Evolutionary conservation across 2,888 invertebrate species (phyloP).

Genomic region (Brachylomia viminalis): DNA sequence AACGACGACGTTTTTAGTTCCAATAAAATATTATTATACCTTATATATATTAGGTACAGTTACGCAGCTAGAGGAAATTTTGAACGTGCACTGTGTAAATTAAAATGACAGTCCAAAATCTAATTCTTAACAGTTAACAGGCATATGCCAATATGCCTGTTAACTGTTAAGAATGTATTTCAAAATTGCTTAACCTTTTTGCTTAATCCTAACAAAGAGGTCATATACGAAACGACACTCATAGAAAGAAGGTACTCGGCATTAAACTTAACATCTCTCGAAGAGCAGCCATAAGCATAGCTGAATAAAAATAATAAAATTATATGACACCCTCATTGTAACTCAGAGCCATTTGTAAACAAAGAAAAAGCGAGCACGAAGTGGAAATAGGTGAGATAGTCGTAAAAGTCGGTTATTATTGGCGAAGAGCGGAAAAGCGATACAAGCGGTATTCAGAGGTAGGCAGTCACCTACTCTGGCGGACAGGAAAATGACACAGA

Average conservation of each 20-base stretch:
- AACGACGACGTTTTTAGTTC: too few relatives aligned
- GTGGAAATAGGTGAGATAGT: slow-evolving; percentile 67
- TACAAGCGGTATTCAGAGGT: slow-evolving; percentile 61
- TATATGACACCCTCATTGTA: slow-evolving; percentile 51
- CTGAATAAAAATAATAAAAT: slow-evolving; percentile 60
- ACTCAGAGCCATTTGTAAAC: slow-evolving; percentile 61
- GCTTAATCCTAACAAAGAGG: not conserved
- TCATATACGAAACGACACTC: slow-evolving; percentile 21
- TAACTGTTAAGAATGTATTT: too few relatives aligned
- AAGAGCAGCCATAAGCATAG: slow-evolving; percentile 40
- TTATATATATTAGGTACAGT: too few relatives aligned
- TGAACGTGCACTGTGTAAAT: too few relatives aligned
- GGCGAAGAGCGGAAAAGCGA: slow-evolving; percentile 55
- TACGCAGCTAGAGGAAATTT: too few relatives aligned
- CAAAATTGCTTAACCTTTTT: too few relatives aligned
- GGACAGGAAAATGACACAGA: slow-evolving; percentile 11
- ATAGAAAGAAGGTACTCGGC: not conserved
- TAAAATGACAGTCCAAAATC: too few relatives aligned
- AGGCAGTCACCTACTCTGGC: slow-evolving; percentile 44
- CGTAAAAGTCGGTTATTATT: slow-evolving; percentile 70
- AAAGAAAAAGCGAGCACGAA: slow-evolving; percentile 54
- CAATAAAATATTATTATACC: too few relatives aligned
- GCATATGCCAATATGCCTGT: too few relatives aligned
- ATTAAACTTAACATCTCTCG: slow-evolving; percentile 25
- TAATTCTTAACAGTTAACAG: too few relatives aligned